Percentiles rank a stretch among this genome's conserved stretches.
These are phyloP conservation scores for Agrochola lota DNA, from an alignment of 2,888 invertebrate genomes.

Conservation along the genomic window DNA sequence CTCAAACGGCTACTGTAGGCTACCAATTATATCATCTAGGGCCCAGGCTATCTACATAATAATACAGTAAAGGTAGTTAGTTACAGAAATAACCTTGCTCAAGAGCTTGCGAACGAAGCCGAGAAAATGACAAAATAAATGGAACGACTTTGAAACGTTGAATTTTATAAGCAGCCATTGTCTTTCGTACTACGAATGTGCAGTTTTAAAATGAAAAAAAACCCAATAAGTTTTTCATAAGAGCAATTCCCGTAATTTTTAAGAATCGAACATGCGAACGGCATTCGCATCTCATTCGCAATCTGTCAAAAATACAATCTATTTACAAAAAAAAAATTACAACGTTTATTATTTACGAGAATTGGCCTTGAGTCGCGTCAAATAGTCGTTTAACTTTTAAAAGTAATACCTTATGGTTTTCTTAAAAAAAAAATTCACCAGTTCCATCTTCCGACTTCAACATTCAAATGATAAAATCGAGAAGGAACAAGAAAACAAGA, in stretches of 20 bases:
- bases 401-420: not conserved
- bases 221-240: not conserved
- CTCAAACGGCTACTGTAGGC: conserved; percentile 16
- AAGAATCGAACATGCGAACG: too few relatives aligned
- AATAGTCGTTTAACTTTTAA: not conserved
- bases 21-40: conserved; percentile 25
- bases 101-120: conserved; percentile 5
- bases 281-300: too few relatives aligned
- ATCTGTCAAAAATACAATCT: too few relatives aligned
- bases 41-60: conserved; percentile 25
- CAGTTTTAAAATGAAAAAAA: not conserved
- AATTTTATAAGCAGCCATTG: conserved; percentile 10
- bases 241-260: too few relatives aligned
- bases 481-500: too few relatives aligned
- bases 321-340: too few relatives aligned
- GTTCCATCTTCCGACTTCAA: not conserved
- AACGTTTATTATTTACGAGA: too few relatives aligned
- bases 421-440: not conserved
- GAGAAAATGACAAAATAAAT: conserved; percentile 23
- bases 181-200: not conserved
- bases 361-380: not conserved
- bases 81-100: conserved; percentile 16
- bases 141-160: not conserved
- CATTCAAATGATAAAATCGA: not conserved
- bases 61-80: conserved; percentile 27